Percentiles rank a stretch among this genome's conserved stretches.
These are phyloP conservation scores for Athrips mouffetella DNA, from an alignment of 2,888 invertebrate genomes.

Conservation along the genomic window DNA sequence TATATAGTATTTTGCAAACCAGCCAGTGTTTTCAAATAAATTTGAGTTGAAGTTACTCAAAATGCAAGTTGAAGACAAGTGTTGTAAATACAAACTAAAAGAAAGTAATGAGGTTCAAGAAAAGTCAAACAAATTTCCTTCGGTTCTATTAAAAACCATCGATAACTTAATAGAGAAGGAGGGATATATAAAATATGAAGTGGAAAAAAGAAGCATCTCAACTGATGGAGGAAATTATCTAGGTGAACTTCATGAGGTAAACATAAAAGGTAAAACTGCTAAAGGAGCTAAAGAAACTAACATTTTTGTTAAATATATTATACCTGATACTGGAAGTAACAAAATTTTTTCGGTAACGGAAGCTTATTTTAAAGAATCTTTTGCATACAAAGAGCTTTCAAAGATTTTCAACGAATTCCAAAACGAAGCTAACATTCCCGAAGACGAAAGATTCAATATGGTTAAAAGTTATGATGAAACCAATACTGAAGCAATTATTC, in stretches of 20 bases:
- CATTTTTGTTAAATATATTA: slow-evolving; percentile 44
- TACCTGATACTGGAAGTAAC: slow-evolving; percentile 24
- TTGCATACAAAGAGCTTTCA: slow-evolving; percentile 41
- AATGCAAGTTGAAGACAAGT: slow-evolving; percentile 21
- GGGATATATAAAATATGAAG: slow-evolving; percentile 30
- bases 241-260: slow-evolving; percentile 39
- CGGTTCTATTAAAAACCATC: slow-evolving; percentile 31
- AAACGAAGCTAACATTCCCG: slow-evolving; percentile 38
- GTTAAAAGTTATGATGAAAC: slow-evolving; percentile 41
- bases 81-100: slow-evolving; percentile 4
- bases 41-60: slow-evolving; percentile 8
- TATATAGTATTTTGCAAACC: too few species aligned
- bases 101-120: not conserved
- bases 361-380: slow-evolving; percentile 37
- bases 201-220: slow-evolving; percentile 27
- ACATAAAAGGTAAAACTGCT: slow-evolving; percentile 40
- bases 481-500: slow-evolving; percentile 30
- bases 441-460: slow-evolving; percentile 37
- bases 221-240: slow-evolving; percentile 48
- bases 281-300: slow-evolving; percentile 38
- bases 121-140: slow-evolving; percentile 17
- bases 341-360: slow-evolving; percentile 29
- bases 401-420: slow-evolving; percentile 42
- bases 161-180: slow-evolving; percentile 31
- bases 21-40: too few species aligned